Base-by-base conservation (phyloP, 23 tunicate species). In the Styela plicata region DNA sequence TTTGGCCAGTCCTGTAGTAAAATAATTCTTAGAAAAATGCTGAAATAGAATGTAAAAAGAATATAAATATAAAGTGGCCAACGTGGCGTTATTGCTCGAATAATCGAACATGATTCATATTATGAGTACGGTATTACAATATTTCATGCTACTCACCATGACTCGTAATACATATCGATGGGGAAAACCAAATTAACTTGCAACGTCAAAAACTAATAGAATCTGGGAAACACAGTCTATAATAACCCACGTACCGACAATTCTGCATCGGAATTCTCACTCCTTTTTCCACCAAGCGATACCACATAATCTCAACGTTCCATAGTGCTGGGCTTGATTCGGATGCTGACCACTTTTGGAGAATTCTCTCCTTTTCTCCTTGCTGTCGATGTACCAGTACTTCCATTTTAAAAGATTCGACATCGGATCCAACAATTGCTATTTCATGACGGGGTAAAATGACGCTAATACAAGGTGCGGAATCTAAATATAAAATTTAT, bases 241-340 rank as follows among this genome's bases (percentile, higher is more conserved):
- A n/a, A n/a, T n/a, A n/a, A n/a, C n/a, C 24, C 30, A 17, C 31
- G 10, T 76, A 76, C 81, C 64, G 36, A 57, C 81, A 76, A 10
- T 76, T 70, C 67, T 76, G 81, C 81, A 76, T 76, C 29, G 81
- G 53, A 44, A 76, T 52, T 44, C 81, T 70, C 17, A 76, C 81
- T 7, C 81, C 81, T 44, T 53, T 53, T 76, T 76, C 81, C 0
- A 76, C 30, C 30, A 76, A 52, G 13, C 81, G 81, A 57, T 33
- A 76, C 81, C 81, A 76, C 24, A 10, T 76, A 24, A 53, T 44
- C 5, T 76, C 81, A 22, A 76, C 81, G 26, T 76, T 53, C 81
- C 81, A 76, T 5, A 24, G 21, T 19, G 81, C 44, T 20, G n/a
- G 24, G 7, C 10, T 44, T 13, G 57, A 5, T 44, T 44, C 57